Evolutionary conservation across 2,113 vertebrate genomes (phyloP), one percentile per base, ranked within the genome.

Genomic region (Pseudopipra pipra): DNA sequence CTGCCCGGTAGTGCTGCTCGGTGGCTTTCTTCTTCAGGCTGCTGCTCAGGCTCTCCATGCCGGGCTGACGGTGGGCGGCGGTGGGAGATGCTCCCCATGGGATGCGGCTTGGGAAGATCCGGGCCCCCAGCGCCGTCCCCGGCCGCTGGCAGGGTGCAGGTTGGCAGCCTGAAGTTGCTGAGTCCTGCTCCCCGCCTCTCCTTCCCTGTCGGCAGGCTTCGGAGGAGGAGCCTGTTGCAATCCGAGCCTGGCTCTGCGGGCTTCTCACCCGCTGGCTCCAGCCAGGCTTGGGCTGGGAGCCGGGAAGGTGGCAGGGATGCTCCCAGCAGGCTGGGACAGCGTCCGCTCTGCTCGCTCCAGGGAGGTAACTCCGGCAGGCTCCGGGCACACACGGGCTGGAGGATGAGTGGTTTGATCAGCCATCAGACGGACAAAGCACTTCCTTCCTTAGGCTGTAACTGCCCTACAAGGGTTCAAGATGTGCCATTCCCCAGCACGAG

Each of bases 1-100:
- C 98, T 4, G 97, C 98, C 83, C 98, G 97, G 85, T 98, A 97
- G 46, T 98, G 98, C 71, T 98, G 96, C 31, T 97, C 97, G 19
- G 97, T 94, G 12, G 98, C 97, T 96, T 97, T 98, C 71, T 97
- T 98, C 96, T 98, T 97, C 46, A 98, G 68, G 89, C 97, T 92
- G 67, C 35, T 94, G 92, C 95, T 81, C 19, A 97, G 95, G 87
- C 90, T 96, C 91, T 98, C 98, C 98, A 98, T 98, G 87, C 93
- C 92, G 80, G 67, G 87, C 87, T n/a, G 92, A 39, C 41, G 41
- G 21, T 7, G 15, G 46, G 19, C 2, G 13, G 22, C 4, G 19
- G 7, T 1, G 27, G 65, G 30, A 43, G 76, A 15, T 6, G 87
- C 6, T 12, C 43, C 87, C 76, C 76, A 4, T 9, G 89, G 84